Evolutionary conservation across 2,797 vertebrate genomes (phyloP).

Genomic region (Leontocebus nigricollis): DNA sequence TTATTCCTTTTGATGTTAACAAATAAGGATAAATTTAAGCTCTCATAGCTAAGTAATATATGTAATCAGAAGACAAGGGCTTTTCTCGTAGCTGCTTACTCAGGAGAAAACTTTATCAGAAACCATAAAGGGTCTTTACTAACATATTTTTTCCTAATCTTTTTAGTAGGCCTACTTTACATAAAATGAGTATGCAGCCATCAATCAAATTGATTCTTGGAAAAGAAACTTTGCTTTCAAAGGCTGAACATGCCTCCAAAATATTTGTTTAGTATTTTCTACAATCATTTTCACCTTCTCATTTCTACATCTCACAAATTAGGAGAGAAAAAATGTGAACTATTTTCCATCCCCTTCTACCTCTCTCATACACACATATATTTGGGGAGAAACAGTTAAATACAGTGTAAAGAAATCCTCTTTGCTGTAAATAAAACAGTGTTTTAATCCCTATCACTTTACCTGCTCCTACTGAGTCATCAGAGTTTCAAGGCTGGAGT

Average conservation of each 20-base stretch:
- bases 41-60: background rate
- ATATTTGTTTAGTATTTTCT: background rate
- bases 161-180: background rate
- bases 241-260: background rate
- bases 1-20: background rate
- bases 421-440: background rate
- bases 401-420: background rate
- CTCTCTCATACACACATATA: background rate
- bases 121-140: background rate
- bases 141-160: background rate
- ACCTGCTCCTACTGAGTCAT: background rate
- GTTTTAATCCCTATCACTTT: background rate
- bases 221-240: background rate
- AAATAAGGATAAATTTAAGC: background rate
- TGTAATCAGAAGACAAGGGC: background rate
- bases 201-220: constrained; percentile 6
- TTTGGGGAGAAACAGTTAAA: background rate
- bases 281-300: background rate
- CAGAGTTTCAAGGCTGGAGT: background rate
- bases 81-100: background rate
- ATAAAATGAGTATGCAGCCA: background rate
- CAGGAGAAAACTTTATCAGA: background rate
- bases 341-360: background rate
- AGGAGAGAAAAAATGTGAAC: background rate
- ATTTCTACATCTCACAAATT: background rate